A percentile compares a stretch with the other conserved stretches of the same genome.
Conservation (phyloP, 2,888 invertebrate genomes). For the Biston stratarius region DNA sequence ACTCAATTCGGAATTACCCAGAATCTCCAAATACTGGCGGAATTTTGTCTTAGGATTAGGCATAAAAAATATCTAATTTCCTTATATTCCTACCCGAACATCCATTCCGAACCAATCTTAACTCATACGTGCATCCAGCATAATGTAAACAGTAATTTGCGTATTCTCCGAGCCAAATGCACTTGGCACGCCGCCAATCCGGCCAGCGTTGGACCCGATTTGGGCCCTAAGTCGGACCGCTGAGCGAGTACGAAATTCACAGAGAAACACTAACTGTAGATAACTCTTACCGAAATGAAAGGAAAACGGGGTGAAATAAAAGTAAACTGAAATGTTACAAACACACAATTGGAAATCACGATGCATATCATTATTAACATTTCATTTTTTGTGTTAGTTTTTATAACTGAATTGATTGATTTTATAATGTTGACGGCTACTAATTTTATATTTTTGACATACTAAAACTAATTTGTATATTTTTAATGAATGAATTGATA, state of each 20-base stretch:
- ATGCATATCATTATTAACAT: too few relatives aligned
- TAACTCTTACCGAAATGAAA: background rate
- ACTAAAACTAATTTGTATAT: background rate
- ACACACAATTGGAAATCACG: too few relatives aligned
- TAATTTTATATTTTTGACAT: background rate
- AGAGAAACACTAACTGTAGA: background rate
- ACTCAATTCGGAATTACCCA: too few relatives aligned
- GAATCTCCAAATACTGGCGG: too few relatives aligned
- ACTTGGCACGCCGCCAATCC: constrained; percentile 66
- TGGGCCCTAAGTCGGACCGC: constrained; percentile 38
- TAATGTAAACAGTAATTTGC: constrained; percentile 73
- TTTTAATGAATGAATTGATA: too few relatives aligned
- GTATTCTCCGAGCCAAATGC: constrained; percentile 68
- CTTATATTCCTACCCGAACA: constrained; percentile 14
- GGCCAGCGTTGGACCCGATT: constrained; percentile 46
- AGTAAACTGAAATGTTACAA: too few relatives aligned
- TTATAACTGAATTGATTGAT: too few relatives aligned
- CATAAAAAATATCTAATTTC: background rate
- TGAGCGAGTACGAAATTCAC: background rate
- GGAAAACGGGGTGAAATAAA: background rate
- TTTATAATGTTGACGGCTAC: background rate
- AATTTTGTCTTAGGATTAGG: background rate
- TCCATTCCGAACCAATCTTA: constrained; percentile 32
- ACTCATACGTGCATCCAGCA: constrained; percentile 42
- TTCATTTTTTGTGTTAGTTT: too few relatives aligned